Percentiles rank a stretch among this genome's conserved stretches.
Evolutionary conservation across 2,888 invertebrate species (phyloP).

Genomic region (Apamea monoglypha): DNA sequence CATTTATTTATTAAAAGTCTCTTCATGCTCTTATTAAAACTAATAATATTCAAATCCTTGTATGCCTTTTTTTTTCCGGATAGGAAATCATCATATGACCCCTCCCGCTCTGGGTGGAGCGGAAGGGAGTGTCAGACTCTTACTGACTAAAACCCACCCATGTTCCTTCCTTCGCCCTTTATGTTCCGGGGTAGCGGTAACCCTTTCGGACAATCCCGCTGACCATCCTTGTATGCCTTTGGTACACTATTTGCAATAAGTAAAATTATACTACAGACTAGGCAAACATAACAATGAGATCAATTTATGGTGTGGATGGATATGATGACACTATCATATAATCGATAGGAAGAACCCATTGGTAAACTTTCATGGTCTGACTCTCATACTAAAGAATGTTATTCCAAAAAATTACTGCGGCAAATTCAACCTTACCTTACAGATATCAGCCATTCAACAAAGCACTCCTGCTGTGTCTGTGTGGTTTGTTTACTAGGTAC

Average conservation of each 20-base stretch:
- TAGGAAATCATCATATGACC: too few relatives aligned
- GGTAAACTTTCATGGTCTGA: not conserved
- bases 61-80: too few relatives aligned
- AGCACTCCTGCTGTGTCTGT: not conserved
- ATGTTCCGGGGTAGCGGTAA: too few relatives aligned
- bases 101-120: too few relatives aligned
- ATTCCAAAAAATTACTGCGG: not conserved
- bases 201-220: too few relatives aligned
- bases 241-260: not conserved
- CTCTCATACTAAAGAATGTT: not conserved
- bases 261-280: not conserved
- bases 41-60: too few relatives aligned
- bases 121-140: too few relatives aligned
- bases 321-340: not conserved
- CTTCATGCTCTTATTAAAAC: too few relatives aligned
- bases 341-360: not conserved
- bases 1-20: too few relatives aligned
- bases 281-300: not conserved
- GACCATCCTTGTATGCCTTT: too few relatives aligned
- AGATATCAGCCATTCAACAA: not conserved
- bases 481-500: constrained; percentile 13
- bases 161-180: too few relatives aligned
- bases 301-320: not conserved
- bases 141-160: too few relatives aligned
- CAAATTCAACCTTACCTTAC: not conserved